Evolutionary conservation across 2,797 vertebrate species (phyloP).

Genomic region (Artibeus jamaicensis): DNA sequence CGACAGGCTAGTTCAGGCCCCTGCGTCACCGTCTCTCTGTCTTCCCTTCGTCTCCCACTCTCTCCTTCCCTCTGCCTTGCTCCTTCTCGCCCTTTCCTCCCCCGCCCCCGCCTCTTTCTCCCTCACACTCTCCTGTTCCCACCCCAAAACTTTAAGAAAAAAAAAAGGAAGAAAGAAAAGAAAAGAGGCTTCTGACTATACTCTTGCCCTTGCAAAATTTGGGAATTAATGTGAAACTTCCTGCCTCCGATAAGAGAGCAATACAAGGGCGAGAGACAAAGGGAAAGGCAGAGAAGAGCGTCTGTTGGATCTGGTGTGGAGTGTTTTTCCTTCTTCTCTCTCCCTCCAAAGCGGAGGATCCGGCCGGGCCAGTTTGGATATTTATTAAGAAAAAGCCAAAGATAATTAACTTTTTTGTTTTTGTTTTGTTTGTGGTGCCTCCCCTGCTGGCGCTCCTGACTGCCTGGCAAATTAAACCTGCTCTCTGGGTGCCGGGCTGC

Average conservation of each 20-base stretch:
- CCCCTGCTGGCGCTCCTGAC: conserved; percentile 85
- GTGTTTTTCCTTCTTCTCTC: conserved; percentile 61
- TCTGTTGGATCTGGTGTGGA: conserved; percentile 60
- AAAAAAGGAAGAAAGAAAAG: not conserved
- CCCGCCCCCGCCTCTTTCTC: conserved; percentile 1
- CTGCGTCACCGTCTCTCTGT: conserved; percentile 40
- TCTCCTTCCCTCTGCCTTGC: not conserved
- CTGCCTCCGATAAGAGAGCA: conserved; percentile 81
- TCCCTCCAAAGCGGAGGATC: conserved; percentile 83
- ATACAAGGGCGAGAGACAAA: conserved; percentile 72
- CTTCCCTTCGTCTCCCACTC: conserved; percentile 54
- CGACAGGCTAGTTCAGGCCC: conserved; percentile 76
- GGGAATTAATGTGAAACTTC: conserved; percentile 79
- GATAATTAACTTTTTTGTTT: conserved; percentile 89
- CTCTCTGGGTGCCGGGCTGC: conserved; percentile 75
- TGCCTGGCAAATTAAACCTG: conserved; percentile 84
- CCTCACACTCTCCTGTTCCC: conserved; percentile 31
- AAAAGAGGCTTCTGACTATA: conserved; percentile 52
- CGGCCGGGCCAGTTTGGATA: conserved; percentile 87
- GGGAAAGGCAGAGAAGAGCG: conserved; percentile 25
- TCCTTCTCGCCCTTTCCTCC: conserved; percentile 70
- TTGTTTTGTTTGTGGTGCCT: conserved; percentile 86
- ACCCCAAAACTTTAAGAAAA: conserved; percentile 48
- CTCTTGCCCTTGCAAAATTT: conserved; percentile 77
- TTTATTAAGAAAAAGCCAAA: conserved; percentile 89